Conservation (phyloP, 2,797 vertebrate species). For the Eulemur mongoz region DNA sequence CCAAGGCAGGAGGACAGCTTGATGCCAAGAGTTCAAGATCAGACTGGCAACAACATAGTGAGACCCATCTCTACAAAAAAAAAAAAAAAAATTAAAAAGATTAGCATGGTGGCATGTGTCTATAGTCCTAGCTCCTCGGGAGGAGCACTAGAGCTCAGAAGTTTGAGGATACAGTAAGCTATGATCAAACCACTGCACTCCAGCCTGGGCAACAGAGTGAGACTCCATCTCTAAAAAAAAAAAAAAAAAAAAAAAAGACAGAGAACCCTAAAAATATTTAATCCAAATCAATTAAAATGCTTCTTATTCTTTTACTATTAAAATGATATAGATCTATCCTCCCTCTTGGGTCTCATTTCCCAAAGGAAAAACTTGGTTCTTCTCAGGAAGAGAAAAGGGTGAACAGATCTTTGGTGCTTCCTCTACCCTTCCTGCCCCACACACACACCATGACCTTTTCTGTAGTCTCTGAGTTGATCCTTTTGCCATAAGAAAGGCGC, state of each 20-base stretch:
- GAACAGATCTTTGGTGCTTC: background rate
- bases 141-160: too few relatives aligned
- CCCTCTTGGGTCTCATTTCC: background rate
- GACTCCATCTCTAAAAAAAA: too few relatives aligned
- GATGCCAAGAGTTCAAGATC: background rate
- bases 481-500: background rate
- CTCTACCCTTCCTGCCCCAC: background rate
- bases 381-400: background rate
- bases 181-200: too few relatives aligned
- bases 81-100: background rate
- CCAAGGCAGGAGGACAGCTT: background rate
- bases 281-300: constrained; percentile 1
- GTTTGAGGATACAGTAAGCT: too few relatives aligned
- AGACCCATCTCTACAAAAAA: background rate
- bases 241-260: background rate
- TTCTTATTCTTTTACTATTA: constrained; percentile 26
- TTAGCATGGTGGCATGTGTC: background rate
- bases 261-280: background rate
- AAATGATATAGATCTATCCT: background rate
- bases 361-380: background rate
- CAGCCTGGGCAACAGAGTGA: too few relatives aligned
- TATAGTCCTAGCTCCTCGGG: background rate
- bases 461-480: background rate
- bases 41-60: background rate
- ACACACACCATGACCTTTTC: background rate